Base-by-base conservation (phyloP, 2,113 vertebrate species). In the Delphinus delphis region DNA sequence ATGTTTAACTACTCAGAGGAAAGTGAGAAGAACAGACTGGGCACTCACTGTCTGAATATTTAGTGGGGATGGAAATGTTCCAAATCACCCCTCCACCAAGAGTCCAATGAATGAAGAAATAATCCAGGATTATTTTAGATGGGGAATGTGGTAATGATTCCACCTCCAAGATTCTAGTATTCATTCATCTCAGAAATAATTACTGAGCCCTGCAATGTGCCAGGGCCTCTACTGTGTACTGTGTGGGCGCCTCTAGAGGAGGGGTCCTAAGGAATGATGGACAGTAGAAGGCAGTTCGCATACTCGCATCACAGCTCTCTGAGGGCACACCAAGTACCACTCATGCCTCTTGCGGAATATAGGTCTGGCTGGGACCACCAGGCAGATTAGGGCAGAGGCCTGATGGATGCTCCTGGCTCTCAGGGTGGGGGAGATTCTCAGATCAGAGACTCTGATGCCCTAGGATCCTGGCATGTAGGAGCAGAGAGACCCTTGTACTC, bases 1-100 rank as follows among this genome's bases (percentile, higher is more conserved):
- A 36, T 17, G 36, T 71, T 76, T 93, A 90, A 95, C 91, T 67
- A 36, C 96, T 84, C 38, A 97, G 55, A 20, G 26, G n/a, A 86
- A 65, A 96, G 55, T 47, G 90, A 50, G 23, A 87, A 36, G 13
- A 60, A 18, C 12, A 90, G 71, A 44, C 17, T 38, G 1, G 21
- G 14, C 0, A 1, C 5, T 53, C 7, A 6, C 11, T 89, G 89
- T 87, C 76, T 86, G 67, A 87, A 95, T 80, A 62, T 31, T 79
- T 58, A 93, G 81, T 88, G 11, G 41, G 76, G 55, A 70, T 55
- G 36, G 33, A 60, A 92, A 94, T 41, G 17, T 1, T 73, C 62
- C 9, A 94, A 90, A 8, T 28, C 12, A 4, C 10, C 25, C 26
- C 17, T 50, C 58, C 26, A 88, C 50, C n/a, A 6, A 91, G 31